phyloP scores from a whole-genome alignment of 2,113 vertebrate genomes.

The Neotragus pygmaeus region DNA sequence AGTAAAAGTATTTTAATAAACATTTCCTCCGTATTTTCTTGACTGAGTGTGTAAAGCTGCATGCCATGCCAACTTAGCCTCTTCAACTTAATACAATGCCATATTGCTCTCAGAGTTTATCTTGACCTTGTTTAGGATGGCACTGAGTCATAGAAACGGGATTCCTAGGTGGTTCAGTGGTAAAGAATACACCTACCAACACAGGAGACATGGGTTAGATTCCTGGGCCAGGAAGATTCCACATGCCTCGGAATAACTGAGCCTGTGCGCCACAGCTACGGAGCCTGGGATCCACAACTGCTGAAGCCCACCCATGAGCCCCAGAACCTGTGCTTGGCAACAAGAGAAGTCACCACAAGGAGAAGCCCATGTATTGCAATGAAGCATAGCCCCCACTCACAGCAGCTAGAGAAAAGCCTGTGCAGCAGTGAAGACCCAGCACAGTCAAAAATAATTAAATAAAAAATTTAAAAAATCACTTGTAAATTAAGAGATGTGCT shows the following conservation, averaged over 20 bases:
- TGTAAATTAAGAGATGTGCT: not conserved
- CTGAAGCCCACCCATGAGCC: not conserved
- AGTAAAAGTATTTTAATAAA: not conserved
- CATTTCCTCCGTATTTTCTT: not conserved
- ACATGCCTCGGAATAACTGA: not conserved
- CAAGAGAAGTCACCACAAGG: not conserved
- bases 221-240: not conserved
- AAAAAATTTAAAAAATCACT: not conserved
- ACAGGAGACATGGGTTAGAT: not conserved
- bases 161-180: not conserved
- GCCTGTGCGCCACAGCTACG: fast-evolving
- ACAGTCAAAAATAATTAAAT: not conserved
- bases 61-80: not conserved
- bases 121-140: not conserved
- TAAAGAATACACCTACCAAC: not conserved
- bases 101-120: not conserved
- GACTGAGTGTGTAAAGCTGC: not conserved
- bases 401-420: not conserved
- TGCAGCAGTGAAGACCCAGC: not conserved
- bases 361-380: not conserved
- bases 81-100: not conserved
- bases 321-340: not conserved
- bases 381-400: not conserved
- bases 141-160: not conserved
- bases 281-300: not conserved